phyloP scores from a whole-genome alignment of 2,113 vertebrate genomes.

The Stomatorhinus ivindoensis region DNA sequence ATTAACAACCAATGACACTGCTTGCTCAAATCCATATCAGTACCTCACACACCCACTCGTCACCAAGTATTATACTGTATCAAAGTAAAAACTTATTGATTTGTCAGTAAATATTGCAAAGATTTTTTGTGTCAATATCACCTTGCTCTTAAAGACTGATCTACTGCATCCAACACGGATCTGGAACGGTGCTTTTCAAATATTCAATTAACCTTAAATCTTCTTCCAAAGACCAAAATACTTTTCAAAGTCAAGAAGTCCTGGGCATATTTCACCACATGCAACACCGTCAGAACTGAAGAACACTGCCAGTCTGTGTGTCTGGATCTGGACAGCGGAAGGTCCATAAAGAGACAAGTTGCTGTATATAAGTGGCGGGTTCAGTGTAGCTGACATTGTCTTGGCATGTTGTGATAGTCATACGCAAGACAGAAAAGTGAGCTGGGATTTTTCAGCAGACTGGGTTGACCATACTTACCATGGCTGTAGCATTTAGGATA shows the following conservation, averaged over 20 bases:
- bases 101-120: neutral
- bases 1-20: neutral
- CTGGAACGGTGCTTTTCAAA: conserved; percentile 2
- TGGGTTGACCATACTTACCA: neutral
- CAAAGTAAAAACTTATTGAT: neutral
- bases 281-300: neutral
- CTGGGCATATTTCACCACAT: neutral
- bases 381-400: neutral
- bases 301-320: neutral
- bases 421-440: neutral
- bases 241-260: neutral
- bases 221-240: neutral
- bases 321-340: neutral
- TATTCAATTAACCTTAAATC: neutral
- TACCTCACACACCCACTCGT: neutral
- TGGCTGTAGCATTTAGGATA: neutral
- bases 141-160: conserved; percentile 5
- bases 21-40: neutral
- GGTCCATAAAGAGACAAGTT: conserved; percentile 7
- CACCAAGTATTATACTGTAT: neutral
- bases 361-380: neutral
- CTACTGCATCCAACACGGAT: neutral
- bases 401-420: conserved; percentile 10
- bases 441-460: neutral
- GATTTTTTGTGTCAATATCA: neutral